A percentile compares a stretch with the other conserved stretches of the same genome.
These are phyloP conservation scores for Tachina lurida DNA, from an alignment of 2,888 invertebrate genomes.

Conservation along the genomic window DNA sequence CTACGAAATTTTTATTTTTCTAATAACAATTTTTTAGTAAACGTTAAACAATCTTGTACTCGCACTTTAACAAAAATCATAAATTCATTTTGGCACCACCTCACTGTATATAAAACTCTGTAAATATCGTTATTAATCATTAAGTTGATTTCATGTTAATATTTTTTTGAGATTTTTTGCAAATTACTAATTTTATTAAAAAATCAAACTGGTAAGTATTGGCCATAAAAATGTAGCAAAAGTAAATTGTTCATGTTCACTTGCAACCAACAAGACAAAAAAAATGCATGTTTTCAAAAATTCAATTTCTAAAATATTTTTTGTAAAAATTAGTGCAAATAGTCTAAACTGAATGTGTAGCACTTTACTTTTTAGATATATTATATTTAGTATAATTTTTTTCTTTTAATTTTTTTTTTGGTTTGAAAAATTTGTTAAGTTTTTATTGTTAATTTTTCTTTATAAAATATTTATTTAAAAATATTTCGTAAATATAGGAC, in stretches of 20 bases:
- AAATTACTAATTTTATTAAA: neutral
- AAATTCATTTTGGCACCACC: slow-evolving; percentile 57
- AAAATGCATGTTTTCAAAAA: slow-evolving; percentile 4
- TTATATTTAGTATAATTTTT: neutral
- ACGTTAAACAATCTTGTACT: neutral
- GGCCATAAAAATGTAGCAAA: neutral
- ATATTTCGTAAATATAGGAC: slow-evolving; percentile 74
- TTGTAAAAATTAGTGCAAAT: slow-evolving; percentile 24
- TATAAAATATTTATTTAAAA: slow-evolving; percentile 52
- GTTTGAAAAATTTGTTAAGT: slow-evolving; percentile 51
- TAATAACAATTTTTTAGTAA: slow-evolving; percentile 24
- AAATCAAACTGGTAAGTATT: slow-evolving; percentile 48
- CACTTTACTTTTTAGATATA: slow-evolving; percentile 20
- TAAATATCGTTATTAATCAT: slow-evolving; percentile 31
- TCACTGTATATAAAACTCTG: slow-evolving; percentile 65
- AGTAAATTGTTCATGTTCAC: neutral
- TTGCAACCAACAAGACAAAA: neutral
- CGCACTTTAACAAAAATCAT: slow-evolving; percentile 24
- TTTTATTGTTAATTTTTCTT: slow-evolving; percentile 44
- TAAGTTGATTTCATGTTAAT: slow-evolving; percentile 14
- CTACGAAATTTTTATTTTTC: neutral
- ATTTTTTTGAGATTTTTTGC: slow-evolving; percentile 59
- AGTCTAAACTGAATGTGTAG: slow-evolving; percentile 27
- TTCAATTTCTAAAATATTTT: neutral
- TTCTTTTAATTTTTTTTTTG: neutral